These are phyloP conservation scores for Zoanthus solanderi DNA, from an alignment of 92 coral and sea anemone genomes.

Conservation along the genomic window DNA sequence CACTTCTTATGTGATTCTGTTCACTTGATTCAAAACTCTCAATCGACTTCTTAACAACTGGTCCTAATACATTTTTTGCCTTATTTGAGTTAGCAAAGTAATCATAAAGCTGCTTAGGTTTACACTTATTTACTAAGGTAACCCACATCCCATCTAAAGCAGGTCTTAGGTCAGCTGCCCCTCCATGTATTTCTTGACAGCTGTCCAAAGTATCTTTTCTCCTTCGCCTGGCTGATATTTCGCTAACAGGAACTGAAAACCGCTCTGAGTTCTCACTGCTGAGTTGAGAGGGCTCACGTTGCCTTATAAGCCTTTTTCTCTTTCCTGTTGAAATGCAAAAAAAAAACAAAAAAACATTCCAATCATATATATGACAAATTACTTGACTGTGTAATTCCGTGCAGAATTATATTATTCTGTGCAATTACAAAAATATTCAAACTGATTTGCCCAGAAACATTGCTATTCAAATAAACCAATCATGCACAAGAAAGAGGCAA, in stretches of 20 bases:
- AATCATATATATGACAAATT: neutral
- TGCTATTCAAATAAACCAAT: slow-evolving; percentile 24
- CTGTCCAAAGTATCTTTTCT: slow-evolving; percentile 41
- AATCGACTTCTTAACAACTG: slow-evolving; percentile 34
- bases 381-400: slow-evolving; percentile 11
- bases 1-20: slow-evolving; percentile 41
- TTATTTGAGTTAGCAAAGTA: slow-evolving; percentile 46
- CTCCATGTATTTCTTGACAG: slow-evolving; percentile 62
- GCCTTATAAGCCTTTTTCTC: slow-evolving; percentile 21
- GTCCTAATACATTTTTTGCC: slow-evolving; percentile 29
- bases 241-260: slow-evolving; percentile 40
- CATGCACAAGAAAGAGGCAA: slow-evolving; percentile 8
- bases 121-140: slow-evolving; percentile 42
- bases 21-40: slow-evolving; percentile 49
- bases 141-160: slow-evolving; percentile 62
- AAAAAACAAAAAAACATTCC: neutral
- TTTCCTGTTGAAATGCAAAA: slow-evolving; percentile 21
- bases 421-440: slow-evolving; percentile 18
- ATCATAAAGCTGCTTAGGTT: slow-evolving; percentile 39
- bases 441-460: slow-evolving; percentile 28
- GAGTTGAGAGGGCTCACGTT: slow-evolving; percentile 42
- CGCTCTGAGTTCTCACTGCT: slow-evolving; percentile 44
- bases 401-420: slow-evolving; percentile 19
- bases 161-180: slow-evolving; percentile 49
- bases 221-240: slow-evolving; percentile 49